Conservation (phyloP, 2,797 vertebrate genomes). For the Clarias platycephalus region DNA sequence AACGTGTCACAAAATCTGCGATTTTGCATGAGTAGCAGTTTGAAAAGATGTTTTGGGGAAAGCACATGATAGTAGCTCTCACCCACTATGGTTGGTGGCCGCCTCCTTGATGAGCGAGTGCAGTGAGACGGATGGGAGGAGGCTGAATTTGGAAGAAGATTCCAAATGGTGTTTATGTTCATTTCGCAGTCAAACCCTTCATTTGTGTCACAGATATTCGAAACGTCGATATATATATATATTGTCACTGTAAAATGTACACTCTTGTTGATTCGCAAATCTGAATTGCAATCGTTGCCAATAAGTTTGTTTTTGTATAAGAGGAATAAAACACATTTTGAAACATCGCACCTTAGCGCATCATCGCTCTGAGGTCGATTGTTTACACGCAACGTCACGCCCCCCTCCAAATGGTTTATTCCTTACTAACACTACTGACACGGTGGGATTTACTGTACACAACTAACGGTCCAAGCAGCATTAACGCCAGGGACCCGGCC, state of each 20-base stretch:
- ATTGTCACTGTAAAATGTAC: neutral
- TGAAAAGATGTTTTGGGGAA: no score
- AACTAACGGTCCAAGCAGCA: neutral
- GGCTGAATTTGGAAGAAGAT: no score
- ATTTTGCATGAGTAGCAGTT: no score
- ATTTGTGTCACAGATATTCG: neutral
- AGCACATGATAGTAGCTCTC: no score
- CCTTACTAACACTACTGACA: neutral
- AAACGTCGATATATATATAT: no score
- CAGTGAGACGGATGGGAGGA: no score
- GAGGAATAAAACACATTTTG: neutral
- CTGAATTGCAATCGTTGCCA: neutral
- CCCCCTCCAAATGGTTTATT: neutral
- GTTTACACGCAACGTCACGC: neutral
- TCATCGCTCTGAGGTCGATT: neutral
- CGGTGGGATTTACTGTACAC: neutral
- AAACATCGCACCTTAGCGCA: neutral
- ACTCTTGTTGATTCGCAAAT: neutral
- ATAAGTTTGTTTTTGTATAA: neutral
- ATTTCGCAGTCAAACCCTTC: no score
- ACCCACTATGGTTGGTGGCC: no score
- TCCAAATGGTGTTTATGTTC: no score
- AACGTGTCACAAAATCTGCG: no score
- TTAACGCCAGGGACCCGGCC: neutral
- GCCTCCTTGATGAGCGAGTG: no score